Conservation (phyloP, 2,888 invertebrate species). For the Chymomyza procnemis region DNA sequence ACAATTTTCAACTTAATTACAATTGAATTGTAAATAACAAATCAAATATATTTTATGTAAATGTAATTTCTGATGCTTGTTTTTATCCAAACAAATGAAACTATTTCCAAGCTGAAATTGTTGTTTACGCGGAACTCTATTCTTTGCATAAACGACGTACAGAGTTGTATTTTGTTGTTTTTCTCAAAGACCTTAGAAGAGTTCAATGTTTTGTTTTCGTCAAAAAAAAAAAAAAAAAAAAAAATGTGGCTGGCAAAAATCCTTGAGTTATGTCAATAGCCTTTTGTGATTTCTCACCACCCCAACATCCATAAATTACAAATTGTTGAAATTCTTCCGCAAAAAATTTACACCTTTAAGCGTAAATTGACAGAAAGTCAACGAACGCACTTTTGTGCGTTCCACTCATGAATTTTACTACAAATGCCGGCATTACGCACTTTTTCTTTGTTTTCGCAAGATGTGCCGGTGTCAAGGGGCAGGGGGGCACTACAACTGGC, state of each 20-base stretch:
- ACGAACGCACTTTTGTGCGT: slow-evolving; percentile 56
- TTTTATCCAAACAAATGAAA: slow-evolving; percentile 28
- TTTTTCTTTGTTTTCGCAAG: slow-evolving; percentile 20
- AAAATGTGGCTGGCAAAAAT: slow-evolving; percentile 53
- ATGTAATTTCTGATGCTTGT: slow-evolving; percentile 5
- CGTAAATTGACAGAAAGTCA: slow-evolving; percentile 43
- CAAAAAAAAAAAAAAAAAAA: no score
- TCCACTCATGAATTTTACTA: slow-evolving; percentile 71
- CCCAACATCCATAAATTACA: slow-evolving; percentile 30
- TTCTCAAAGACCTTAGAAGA: slow-evolving; percentile 9
- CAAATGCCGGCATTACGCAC: slow-evolving; percentile 70
- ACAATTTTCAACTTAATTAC: slow-evolving; percentile 34
- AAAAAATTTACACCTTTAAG: slow-evolving; percentile 24
- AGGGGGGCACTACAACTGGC: background rate
- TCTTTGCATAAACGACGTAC: slow-evolving; percentile 33
- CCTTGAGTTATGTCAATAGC: slow-evolving; percentile 65
- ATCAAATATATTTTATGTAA: slow-evolving; percentile 14
- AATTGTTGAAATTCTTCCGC: slow-evolving; percentile 68
- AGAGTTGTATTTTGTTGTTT: background rate
- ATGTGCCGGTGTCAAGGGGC: no score
- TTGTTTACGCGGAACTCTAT: slow-evolving; percentile 19
- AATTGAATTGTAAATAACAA: slow-evolving; percentile 22
- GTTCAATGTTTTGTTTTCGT: slow-evolving; percentile 65
- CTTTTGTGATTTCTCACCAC: slow-evolving; percentile 28
- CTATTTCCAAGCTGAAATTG: background rate